Base-by-base conservation (phyloP, 1,140 invertebrate genomes). In the Anastrepha ludens region DNA sequence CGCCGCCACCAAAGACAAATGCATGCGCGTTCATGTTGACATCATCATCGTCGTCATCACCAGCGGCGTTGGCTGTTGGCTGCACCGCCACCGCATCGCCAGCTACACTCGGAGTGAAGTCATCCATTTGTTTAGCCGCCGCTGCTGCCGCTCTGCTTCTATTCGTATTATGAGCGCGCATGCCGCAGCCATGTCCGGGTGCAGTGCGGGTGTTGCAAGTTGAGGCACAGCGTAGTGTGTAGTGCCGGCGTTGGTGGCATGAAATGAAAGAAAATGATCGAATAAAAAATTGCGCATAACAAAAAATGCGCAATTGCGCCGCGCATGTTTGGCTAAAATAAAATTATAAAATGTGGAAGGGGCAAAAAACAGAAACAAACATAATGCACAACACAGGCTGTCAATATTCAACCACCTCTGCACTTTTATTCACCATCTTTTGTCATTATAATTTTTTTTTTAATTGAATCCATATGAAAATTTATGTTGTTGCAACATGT, bases 81-180 rank as follows among this genome's bases (percentile, higher is more conserved):
- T 17, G 60, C 20, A 15, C 13, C 64, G 17, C 70, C 44, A 13
- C 13, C 0, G 17, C 59, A 60, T 60, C 0, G 9, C 8, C 59
- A 55, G 11, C 58, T n/a, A 41, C 59, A 3, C 13, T 60, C 11
- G 44, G 9, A 29, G 85, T 60, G 29, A 85, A 60, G 20, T 85
- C 58, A 47, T 86, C 29, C 85, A 86, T 86, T 62, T 62, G 29
- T 41, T 86, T 59, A 86, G 85, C 59, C 8, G 29, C 85, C 11
- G 58, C 85, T 5, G 85, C 85, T 7, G 85, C 85, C 15, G 85
- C 59, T 41, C 20, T 15, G n/a, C 74, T 81, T 55, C 74, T 81
- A 81, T 3, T 47, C 8, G 60, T 62, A 62, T 62, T n/a, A 17
- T 62, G 60, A 13, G 15, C 60, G 60, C 60, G 4, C 60, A n/a